Conservation (phyloP, 2,797 vertebrate species). For the Prunella strophiata region DNA sequence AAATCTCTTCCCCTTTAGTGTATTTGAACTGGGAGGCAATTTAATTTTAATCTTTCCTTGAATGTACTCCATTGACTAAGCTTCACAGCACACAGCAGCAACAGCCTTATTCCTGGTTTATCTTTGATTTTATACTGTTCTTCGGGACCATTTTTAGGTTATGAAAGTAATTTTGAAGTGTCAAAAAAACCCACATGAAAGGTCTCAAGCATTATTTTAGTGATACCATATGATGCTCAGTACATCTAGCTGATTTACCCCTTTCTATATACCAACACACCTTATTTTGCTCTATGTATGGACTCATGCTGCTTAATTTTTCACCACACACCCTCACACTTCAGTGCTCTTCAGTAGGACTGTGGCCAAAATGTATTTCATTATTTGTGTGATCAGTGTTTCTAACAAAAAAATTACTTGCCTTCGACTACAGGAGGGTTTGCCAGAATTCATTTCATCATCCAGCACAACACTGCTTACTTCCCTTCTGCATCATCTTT, state of each 20-base stretch:
- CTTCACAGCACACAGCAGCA: background rate
- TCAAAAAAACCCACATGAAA: background rate
- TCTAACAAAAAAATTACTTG: background rate
- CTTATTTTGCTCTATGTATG: background rate
- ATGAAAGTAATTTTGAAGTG: background rate
- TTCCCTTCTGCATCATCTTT: background rate
- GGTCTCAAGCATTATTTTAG: background rate
- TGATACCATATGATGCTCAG: background rate
- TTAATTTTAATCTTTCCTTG: background rate
- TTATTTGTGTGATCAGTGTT: background rate
- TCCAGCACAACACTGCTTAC: background rate
- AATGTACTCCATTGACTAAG: background rate
- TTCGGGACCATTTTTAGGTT: background rate
- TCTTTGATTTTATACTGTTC: background rate
- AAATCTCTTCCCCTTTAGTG: background rate
- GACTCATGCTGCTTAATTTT: background rate
- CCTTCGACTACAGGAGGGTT: background rate
- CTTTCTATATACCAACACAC: background rate
- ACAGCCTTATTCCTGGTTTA: background rate
- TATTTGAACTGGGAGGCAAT: background rate
- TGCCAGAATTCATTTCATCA: background rate
- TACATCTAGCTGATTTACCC: background rate
- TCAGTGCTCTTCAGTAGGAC: background rate
- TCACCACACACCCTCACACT: background rate
- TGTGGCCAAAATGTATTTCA: background rate